phyloP scores from a whole-genome alignment of 2,113 vertebrate species.

The Gavialis gangeticus region DNA sequence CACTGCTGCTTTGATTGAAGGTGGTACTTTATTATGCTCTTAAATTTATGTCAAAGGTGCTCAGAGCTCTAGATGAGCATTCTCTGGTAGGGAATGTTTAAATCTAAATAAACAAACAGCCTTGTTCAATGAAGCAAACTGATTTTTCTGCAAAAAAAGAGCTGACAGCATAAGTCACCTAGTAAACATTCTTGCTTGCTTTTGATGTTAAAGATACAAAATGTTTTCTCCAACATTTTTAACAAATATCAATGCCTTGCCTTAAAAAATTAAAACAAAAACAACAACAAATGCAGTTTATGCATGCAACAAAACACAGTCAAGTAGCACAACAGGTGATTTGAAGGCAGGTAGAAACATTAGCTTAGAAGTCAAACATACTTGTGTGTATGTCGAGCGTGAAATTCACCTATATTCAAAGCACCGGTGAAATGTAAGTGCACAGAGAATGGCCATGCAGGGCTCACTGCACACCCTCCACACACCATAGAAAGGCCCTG shows the following conservation, averaged over 20 bases:
- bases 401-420: neutral
- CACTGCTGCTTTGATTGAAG: neutral
- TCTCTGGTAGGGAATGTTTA: neutral
- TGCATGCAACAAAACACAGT: neutral
- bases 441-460: neutral
- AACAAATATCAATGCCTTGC: neutral
- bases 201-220: neutral
- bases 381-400: too few species aligned
- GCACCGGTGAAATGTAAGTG: neutral
- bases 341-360: neutral
- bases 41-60: constrained; percentile 3
- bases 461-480: neutral
- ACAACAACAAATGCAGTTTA: neutral
- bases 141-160: neutral
- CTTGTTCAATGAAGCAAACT: neutral
- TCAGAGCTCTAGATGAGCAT: neutral
- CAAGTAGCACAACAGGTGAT: neutral
- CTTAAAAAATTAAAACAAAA: neutral
- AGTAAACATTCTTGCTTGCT: neutral
- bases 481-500: neutral
- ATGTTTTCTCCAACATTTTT: neutral
- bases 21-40: neutral
- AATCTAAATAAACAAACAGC: neutral
- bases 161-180: neutral
- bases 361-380: too few species aligned